Base-by-base conservation (phyloP, 2,797 vertebrate species). In the Cyclura pinguis region DNA sequence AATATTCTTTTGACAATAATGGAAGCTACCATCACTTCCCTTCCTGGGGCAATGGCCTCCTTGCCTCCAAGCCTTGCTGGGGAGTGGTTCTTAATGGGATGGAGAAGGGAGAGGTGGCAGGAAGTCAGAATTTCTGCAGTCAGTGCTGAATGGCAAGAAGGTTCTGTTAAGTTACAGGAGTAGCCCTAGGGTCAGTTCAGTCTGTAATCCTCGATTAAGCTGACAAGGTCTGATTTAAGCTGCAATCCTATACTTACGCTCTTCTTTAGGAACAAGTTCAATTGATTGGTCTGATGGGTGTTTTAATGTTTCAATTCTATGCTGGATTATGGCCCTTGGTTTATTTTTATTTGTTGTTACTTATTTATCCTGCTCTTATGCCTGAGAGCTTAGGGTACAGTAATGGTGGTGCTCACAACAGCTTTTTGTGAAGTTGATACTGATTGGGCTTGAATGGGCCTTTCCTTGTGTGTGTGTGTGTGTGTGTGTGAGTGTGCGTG, bases 61-160 rank as follows among this genome's bases (percentile, higher is more conserved):
- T 67, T 84, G 38, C 29, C 69, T 47, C 27, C 13, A 13, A 18
- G 55, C 42, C 14, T 64, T 64, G 69, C n/a, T 42, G 85, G 9
- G 52, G 77, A 69, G 57, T 76, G 47, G 76, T 35, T 62, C 35
- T 35, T 20, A 42, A 72, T 67, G 72, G 27, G 14, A 4, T 64
- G 24, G 81, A 83, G n/a, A 83, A 76, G 52, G 57, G 24, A 62
- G 10, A 20, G 42, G 32, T 77, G 81, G 20, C 69, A 59, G 20
- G 67, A 20, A 88, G 80, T 35, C 50, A 74, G 67, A 83, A 74
- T 76, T 42, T 76, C 72, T 62, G 74, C 29, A 88, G 78, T 57
- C 14, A 32, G 67, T 64, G 74, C 69, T 59, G 55, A 74, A 88
- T 55, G 27, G 24, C 27, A 57, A 83, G 35, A 88, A 80, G n/a